Percentiles rank a stretch among this genome's conserved stretches.
These are phyloP conservation scores for Lemur catta DNA, from an alignment of 2,797 vertebrate genomes.

Conservation along the genomic window DNA sequence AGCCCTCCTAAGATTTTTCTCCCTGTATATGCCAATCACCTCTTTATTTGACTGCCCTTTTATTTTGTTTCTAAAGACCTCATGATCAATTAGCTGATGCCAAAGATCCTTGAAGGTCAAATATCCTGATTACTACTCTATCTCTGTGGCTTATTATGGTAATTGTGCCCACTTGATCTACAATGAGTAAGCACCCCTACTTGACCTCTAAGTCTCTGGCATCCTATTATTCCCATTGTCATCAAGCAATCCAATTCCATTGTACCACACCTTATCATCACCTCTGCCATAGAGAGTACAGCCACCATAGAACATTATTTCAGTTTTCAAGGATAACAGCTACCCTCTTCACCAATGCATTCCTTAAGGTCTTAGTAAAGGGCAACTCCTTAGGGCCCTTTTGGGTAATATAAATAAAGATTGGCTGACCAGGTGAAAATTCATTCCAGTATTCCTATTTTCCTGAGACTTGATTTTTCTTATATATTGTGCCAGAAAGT, in stretches of 20 bases:
- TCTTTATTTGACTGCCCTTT: background rate
- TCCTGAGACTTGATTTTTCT: conserved; percentile 7
- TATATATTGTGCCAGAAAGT: background rate
- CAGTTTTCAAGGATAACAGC: background rate
- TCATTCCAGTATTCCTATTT: background rate
- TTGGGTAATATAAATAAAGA: conserved; percentile 23
- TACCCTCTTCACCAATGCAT: background rate
- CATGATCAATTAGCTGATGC: background rate
- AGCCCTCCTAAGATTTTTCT: background rate
- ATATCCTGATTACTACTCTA: background rate
- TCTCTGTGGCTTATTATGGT: background rate
- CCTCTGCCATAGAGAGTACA: background rate
- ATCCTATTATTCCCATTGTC: conserved; percentile 2
- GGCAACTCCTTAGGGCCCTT: background rate
- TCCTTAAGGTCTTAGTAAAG: conserved; percentile 11
- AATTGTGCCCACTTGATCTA: background rate
- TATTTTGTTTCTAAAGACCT: background rate
- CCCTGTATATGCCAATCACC: background rate
- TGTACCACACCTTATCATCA: background rate
- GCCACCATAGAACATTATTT: background rate
- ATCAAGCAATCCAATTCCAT: background rate
- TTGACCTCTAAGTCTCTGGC: background rate
- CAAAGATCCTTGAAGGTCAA: background rate
- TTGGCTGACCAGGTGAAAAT: background rate
- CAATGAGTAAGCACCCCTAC: background rate